Base-by-base conservation (phyloP, 1,140 invertebrate genomes). In the Hypsibius dujardini region DNA sequence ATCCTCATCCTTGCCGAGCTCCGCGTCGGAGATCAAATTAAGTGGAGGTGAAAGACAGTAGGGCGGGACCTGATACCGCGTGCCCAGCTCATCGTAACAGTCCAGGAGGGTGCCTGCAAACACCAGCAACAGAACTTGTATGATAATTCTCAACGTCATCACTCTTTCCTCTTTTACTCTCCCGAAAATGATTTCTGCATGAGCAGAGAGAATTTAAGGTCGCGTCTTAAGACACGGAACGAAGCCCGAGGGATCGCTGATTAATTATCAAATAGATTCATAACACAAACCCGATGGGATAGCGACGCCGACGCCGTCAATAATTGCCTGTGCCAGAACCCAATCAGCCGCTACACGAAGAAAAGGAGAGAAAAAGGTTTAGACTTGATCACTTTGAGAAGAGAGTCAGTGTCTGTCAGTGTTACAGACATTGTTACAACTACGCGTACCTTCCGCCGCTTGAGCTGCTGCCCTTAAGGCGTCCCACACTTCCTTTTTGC, bases 401-500 rank as follows among this genome's bases (percentile, higher is more conserved):
- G 28, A 28, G 28, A 28, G 28, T 28, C 28, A 28, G 28, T 28
- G 28, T 28, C 28, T 28, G 28, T 28, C 28, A 28, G 28, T 28
- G 28, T 28, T 28, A 28, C 28, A 28, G 28, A 56, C n/a, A 7
- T 56, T 56, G 7, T 56, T n/a, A 56, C 7, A 56, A 56, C 50
- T 56, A n/a, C 50, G 50, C 50, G 77, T 83, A 71, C 87, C 85
- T 83, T 95, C 88, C 14, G 87, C 87, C 60, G 91, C 92, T 74
- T 87, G 86, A 1, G 91, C 89, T 40, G 92, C 92, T 28, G 91
- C 92, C 74, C 91, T 86, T 69, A 97, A 80, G 12, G 93, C 93
- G 82, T 95, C 92, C 93, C 93, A 96, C 74, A 97, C 95, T 81
- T 95, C 92, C 79, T 93, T 93, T n/a, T 90, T 84, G 12, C 93